Evolutionary conservation across 1,140 invertebrate genomes (phyloP).

Genomic region (Heliothis subflexa): DNA sequence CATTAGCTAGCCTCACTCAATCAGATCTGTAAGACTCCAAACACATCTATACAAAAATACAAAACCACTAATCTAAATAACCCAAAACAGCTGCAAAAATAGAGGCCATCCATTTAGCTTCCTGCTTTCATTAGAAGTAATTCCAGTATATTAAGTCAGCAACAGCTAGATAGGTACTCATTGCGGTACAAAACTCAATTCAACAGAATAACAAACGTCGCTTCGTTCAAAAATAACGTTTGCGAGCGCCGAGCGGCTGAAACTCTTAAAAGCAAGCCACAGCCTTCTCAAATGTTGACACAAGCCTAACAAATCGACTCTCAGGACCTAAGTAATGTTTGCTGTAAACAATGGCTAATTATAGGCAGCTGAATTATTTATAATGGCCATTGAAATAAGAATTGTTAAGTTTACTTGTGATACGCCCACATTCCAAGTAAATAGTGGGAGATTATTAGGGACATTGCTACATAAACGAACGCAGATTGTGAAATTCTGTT

Average conservation of each 20-base stretch:
- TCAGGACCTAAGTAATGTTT: constrained; percentile 51
- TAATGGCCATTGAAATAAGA: background rate
- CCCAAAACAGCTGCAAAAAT: background rate
- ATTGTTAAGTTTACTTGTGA: background rate
- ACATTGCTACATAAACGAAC: background rate
- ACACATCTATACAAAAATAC: background rate
- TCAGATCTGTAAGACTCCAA: no score
- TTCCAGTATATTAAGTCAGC: constrained; percentile 14
- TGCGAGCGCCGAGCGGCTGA: constrained; percentile 22
- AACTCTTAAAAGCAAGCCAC: constrained; percentile 41
- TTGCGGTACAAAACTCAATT: constrained; percentile 30
- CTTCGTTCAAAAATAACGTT: constrained; percentile 44
- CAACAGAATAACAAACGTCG: constrained; percentile 42
- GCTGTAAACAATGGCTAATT: constrained; percentile 54
- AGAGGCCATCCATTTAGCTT: background rate
- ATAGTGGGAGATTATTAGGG: no score
- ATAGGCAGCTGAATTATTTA: constrained; percentile 43
- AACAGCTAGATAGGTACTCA: background rate
- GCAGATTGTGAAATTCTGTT: no score
- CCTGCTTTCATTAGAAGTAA: constrained; percentile 4
- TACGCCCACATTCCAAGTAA: no score
- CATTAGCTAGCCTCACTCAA: background rate
- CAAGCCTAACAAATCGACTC: constrained; percentile 51
- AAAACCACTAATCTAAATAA: background rate
- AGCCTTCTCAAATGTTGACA: constrained; percentile 55